Evolutionary conservation across 2,113 vertebrate species (phyloP), one percentile per base, ranked within the genome.

Genomic region (Spheniscus mendiculus): DNA sequence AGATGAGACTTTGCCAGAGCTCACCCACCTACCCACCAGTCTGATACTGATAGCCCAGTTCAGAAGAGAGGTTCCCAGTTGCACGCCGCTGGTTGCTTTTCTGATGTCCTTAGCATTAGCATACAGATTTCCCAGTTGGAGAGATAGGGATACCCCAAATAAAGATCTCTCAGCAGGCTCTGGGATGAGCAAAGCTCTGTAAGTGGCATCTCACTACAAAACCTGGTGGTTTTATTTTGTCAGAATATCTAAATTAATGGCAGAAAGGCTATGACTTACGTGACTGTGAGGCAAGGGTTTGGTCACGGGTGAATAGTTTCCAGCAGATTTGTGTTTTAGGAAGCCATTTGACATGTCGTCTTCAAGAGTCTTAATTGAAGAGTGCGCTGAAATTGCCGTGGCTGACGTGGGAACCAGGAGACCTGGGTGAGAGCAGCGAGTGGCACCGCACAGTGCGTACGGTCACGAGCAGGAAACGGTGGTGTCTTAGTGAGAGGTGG

Each of bases 361-460:
- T 40, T 66, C 55, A 20, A 13, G 53, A 30, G 7, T 29, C 56
- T 23, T 29, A 9, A 19, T 3, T 23, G 55, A 78, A 74, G 74
- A 63, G 22, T 5, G 42, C 2, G 26, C 63, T n/a, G 27, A 36
- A n/a, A 8, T 56, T 32, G 21, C 40, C 12, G 20, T 25, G 71
- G 47, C 66, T 56, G 56, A 29, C 12, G 32, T 34, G 79, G 65
- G 65, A 40, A 45, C 58, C 1, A 3, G 61, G 55, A 53, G 29
- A 61, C 5, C 9, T 19, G 52, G 67, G 11, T 18, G 32, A 34
- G 34, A 42, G 76, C 29, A 7, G 62, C 5, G 10, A 32, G 53
- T 1, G 6, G n/a, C 25, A 32, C 47, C 3, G 3, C 18, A 7
- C 5, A 0, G 6, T 20, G 20, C 0, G 3, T 12, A 12, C 7